Conservation (phyloP, 2,888 invertebrate species). For the Pristionchus arcanus region DNA sequence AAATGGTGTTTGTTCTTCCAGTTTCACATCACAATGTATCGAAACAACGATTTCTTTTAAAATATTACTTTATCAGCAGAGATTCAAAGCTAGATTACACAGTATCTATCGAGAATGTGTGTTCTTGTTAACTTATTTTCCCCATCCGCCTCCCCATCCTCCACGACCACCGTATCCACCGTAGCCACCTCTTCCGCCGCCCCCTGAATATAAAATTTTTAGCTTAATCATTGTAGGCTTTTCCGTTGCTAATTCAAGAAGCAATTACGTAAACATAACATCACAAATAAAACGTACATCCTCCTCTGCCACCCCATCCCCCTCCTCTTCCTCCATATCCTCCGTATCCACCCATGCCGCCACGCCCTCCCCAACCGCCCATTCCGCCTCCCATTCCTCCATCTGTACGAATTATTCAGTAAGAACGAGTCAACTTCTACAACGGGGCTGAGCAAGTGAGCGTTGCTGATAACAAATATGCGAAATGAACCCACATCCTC, state of each 20-base stretch:
- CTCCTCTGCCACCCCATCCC: background rate
- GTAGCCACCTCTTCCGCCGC: background rate
- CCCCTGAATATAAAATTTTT: background rate
- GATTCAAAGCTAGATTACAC: background rate
- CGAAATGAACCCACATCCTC: background rate
- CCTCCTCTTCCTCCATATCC: background rate
- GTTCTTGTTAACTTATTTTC: background rate
- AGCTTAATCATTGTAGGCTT: too few species aligned
- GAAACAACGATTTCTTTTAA: too few species aligned
- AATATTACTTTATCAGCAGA: background rate
- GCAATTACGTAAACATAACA: too few species aligned
- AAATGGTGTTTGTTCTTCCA: too few species aligned
- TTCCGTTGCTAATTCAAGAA: too few species aligned
- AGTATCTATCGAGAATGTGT: background rate
- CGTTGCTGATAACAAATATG: background rate
- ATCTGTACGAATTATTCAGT: too few species aligned
- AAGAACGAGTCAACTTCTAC: too few species aligned
- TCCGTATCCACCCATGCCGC: background rate
- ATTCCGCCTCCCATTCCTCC: background rate
- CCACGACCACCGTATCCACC: background rate
- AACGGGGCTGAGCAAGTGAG: too few species aligned
- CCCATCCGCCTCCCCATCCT: slow-evolving; percentile 12
- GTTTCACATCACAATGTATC: background rate
- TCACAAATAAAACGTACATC: background rate
- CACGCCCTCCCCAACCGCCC: background rate